Conservation (phyloP, 2,888 invertebrate species). For the Parnassius mnemosyne region DNA sequence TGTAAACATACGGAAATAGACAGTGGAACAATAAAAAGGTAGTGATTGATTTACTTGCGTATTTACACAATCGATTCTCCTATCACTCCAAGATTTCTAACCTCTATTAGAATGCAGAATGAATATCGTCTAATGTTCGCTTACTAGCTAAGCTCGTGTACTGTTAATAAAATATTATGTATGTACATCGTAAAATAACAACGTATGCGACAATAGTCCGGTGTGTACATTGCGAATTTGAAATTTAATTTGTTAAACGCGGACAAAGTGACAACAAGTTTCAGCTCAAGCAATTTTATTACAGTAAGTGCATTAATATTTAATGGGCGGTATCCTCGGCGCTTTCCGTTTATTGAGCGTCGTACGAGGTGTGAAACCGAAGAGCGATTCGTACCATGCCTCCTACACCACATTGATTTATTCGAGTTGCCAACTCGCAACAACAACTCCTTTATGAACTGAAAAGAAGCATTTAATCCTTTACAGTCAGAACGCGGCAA, state of each 20-base stretch:
- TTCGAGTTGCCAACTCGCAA: constrained; percentile 30
- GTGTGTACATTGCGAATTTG: constrained; percentile 21
- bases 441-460: constrained; percentile 18
- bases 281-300: constrained; percentile 49
- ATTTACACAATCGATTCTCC: neutral
- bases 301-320: constrained; percentile 45
- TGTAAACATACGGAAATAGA: too few relatives aligned
- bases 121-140: neutral
- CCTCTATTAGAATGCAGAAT: too few relatives aligned
- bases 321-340: constrained; percentile 44
- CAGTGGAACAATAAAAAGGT: too few relatives aligned
- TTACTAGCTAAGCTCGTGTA: constrained; percentile 1
- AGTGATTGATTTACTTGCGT: too few relatives aligned
- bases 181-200: constrained; percentile 7
- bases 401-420: constrained; percentile 49
- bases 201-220: constrained; percentile 10
- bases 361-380: constrained; percentile 51
- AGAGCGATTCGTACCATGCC: constrained; percentile 50
- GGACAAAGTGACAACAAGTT: constrained; percentile 35
- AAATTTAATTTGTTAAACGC: constrained; percentile 31
- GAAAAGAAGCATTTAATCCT: constrained; percentile 15
- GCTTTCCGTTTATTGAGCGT: constrained; percentile 47
- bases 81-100: neutral
- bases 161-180: neutral
- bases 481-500: neutral